Evolutionary conservation across 2,113 vertebrate species (phyloP), one percentile per base, ranked within the genome.

Genomic region (Brachypodius melanocephalos): DNA sequence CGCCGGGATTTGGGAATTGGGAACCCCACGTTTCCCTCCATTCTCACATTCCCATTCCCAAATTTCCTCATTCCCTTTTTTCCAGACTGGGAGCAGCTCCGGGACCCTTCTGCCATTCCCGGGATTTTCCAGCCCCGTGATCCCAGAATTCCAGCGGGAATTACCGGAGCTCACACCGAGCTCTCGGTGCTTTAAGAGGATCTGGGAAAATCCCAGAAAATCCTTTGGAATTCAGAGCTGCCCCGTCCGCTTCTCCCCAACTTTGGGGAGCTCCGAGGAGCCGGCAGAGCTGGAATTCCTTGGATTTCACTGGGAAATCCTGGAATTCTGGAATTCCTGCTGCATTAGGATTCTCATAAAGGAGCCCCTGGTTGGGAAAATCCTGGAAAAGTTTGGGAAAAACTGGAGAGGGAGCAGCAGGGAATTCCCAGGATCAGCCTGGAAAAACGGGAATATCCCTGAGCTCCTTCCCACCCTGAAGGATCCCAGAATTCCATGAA

Each of bases 1-100:
- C 16, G 16, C 16, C 42, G 42, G 42, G 19, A 69, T 40, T 51
- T 3, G 0, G 0, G 0, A 14, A 16, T 20, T 40, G 2, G 7
- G 4, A 25, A 38, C 26, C 26, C 58, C 26, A 25, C 28, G 3
- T 55, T 32, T 32, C 52, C 19, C 3, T 3, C 4, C 28, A 22
- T 31, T 42, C 29, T 29, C 17, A 45, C 8, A 4, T 29, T 52
- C 29, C 28, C 28, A 67, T 67, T 67, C 65, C 46, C 45, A 16
- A 9, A 32, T 54, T 71, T 52, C 48, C 38, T 38, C 38, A 25
- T 71, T 71, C 55, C 55, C 3, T 1, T n/a, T 62, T 76, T 9
- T 12, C 34, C 9, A 17, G 16, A 8, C 5, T 3, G 5, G 69
- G 22, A 72, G 49, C 38, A 42, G 51, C 72, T 59, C 57, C 34